Evolutionary conservation across 1,140 invertebrate species (phyloP).

Genomic region (Scaptodrosophila lebanonensis): DNA sequence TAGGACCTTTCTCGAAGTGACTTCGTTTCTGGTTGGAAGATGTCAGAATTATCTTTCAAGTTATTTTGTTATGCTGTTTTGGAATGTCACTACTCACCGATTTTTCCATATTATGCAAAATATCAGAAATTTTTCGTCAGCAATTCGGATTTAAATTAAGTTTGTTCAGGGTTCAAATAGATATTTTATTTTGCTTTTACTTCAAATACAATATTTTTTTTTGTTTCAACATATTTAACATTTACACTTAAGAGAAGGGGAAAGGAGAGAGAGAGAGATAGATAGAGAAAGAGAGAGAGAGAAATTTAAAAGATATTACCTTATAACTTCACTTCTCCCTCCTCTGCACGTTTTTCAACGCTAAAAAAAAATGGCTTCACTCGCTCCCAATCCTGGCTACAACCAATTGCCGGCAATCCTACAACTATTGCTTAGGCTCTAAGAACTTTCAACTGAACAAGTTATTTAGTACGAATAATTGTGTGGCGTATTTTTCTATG

Average conservation of each 20-base stretch:
- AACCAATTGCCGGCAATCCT: no score
- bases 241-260: slow-evolving; percentile 37
- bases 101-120: slow-evolving; percentile 8
- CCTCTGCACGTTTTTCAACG: slow-evolving; percentile 19
- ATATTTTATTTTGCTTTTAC: slow-evolving; percentile 54
- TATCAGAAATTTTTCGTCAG: not conserved
- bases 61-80: no score
- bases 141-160: not conserved
- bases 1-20: no score
- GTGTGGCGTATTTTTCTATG: slow-evolving; percentile 19
- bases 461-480: no score
- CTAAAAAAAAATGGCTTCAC: slow-evolving; percentile 26
- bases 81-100: no score
- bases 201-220: slow-evolving; percentile 30
- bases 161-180: slow-evolving; percentile 58
- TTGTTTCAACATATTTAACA: slow-evolving; percentile 52
- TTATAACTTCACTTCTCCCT: no score
- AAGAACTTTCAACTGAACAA: slow-evolving; percentile 54
- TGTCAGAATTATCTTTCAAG: no score
- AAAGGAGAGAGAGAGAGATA: no score
- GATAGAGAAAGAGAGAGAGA: slow-evolving; percentile 10
- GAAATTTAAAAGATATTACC: no score
- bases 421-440: slow-evolving; percentile 28
- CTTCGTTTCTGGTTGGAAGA: no score
- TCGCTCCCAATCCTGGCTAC: no score